These are phyloP conservation scores for Hermetia illucens DNA, from an alignment of 1,140 invertebrate genomes.

Conservation along the genomic window DNA sequence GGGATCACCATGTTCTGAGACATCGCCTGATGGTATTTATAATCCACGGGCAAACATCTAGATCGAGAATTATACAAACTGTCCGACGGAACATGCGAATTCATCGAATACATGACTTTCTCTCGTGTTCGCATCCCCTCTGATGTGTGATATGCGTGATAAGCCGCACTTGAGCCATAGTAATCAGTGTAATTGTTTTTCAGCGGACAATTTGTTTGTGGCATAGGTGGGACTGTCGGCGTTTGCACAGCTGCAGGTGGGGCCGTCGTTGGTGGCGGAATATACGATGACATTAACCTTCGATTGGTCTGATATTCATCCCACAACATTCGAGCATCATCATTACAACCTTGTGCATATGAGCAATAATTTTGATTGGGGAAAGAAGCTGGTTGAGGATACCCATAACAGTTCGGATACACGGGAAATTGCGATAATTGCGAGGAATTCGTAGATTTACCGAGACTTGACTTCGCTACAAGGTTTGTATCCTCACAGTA, in stretches of 20 bases:
- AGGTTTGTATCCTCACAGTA: too few relatives aligned
- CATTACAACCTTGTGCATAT: neutral
- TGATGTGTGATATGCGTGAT: neutral
- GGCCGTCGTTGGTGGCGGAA: neutral
- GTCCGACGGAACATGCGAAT: neutral
- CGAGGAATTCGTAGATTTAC: too few relatives aligned
- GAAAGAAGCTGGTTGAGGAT: neutral
- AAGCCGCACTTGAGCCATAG: neutral
- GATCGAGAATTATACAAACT: too few relatives aligned
- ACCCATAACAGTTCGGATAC: neutral
- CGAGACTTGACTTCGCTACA: too few relatives aligned
- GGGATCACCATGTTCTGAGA: too few relatives aligned
- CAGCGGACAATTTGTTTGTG: neutral
- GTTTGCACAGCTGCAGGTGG: neutral
- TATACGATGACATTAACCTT: too few relatives aligned
- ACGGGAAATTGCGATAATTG: too few relatives aligned
- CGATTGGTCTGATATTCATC: neutral
- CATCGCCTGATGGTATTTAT: too few relatives aligned
- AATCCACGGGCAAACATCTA: too few relatives aligned
- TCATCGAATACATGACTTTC: too few relatives aligned
- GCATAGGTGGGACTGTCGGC: neutral
- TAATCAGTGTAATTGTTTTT: neutral
- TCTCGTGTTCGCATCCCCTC: too few relatives aligned
- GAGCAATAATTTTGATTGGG: neutral
- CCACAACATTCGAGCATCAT: neutral